Conservation (phyloP, 2,888 invertebrate genomes). For the Gastrophysa polygoni region DNA sequence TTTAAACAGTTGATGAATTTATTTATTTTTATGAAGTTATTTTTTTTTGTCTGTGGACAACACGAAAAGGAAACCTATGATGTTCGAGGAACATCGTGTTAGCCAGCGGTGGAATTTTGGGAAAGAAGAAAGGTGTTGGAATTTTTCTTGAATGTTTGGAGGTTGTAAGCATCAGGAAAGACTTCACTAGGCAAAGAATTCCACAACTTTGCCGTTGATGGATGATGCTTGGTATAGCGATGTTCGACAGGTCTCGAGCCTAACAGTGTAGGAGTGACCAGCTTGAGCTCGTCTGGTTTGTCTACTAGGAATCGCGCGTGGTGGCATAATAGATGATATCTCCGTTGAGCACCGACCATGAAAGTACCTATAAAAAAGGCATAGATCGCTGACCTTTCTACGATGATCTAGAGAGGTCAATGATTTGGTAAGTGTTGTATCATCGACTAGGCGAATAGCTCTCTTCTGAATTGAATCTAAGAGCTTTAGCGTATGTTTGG, state of each 20-base stretch:
- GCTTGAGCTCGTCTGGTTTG: slow-evolving; percentile 8
- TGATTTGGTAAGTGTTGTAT: background rate
- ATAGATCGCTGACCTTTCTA: background rate
- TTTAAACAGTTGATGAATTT: no score
- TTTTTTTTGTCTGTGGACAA: background rate
- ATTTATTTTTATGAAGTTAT: no score
- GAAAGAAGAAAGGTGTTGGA: slow-evolving; percentile 1
- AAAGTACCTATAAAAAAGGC: slow-evolving; percentile 1
- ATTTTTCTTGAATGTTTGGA: slow-evolving; percentile 11
- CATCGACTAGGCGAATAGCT: background rate
- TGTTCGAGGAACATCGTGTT: background rate
- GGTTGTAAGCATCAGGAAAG: slow-evolving; percentile 7
- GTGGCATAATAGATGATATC: slow-evolving; percentile 8
- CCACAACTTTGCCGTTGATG: no score
- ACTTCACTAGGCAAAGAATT: slow-evolving; percentile 10
- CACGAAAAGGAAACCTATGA: background rate
- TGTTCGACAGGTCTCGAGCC: slow-evolving; percentile 8
- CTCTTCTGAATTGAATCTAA: background rate
- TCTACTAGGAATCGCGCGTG: background rate
- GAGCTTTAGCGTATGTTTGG: background rate
- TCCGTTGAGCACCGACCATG: slow-evolving; percentile 12
- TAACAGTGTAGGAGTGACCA: slow-evolving; percentile 10
- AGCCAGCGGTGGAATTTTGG: no score
- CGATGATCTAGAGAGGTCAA: background rate
- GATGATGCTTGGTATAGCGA: slow-evolving; percentile 1